These are phyloP conservation scores for Eristalinus aeneus DNA, from an alignment of 2,888 invertebrate species.

Conservation along the genomic window DNA sequence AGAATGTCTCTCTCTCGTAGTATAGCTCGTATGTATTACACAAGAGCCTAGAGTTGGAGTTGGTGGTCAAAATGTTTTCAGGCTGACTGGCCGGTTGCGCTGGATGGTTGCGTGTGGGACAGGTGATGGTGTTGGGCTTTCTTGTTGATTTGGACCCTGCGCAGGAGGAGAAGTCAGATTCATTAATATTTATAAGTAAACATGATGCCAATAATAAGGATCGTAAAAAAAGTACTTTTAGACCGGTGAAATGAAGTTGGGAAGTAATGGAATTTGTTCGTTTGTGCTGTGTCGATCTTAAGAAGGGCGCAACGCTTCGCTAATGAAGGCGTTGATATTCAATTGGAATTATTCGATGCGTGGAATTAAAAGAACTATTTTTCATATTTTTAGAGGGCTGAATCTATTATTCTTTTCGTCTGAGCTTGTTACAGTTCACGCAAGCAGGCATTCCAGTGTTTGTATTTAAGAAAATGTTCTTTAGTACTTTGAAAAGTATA, in stretches of 20 bases:
- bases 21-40: neutral
- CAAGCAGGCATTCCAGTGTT: slow-evolving; percentile 1
- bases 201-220: slow-evolving; percentile 68
- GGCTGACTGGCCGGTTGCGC: slow-evolving; percentile 41
- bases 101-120: slow-evolving; percentile 69
- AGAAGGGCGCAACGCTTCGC: neutral
- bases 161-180: slow-evolving; percentile 55
- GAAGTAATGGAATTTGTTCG: slow-evolving; percentile 43
- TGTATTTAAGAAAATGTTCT: slow-evolving; percentile 12
- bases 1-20: neutral
- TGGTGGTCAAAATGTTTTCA: slow-evolving; percentile 62
- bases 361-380: slow-evolving; percentile 67
- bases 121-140: slow-evolving; percentile 59
- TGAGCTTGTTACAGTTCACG: slow-evolving; percentile 49
- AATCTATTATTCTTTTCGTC: slow-evolving; percentile 33
- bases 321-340: slow-evolving; percentile 68
- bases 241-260: slow-evolving; percentile 26
- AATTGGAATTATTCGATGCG: slow-evolving; percentile 70
- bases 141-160: slow-evolving; percentile 57
- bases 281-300: neutral
- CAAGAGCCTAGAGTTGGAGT: neutral
- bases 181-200: slow-evolving; percentile 70
- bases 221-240: slow-evolving; percentile 64
- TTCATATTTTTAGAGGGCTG: slow-evolving; percentile 59
- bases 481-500: neutral